These are phyloP conservation scores for Vidua chalybeata DNA, from an alignment of 2,113 vertebrate species.

Conservation along the genomic window DNA sequence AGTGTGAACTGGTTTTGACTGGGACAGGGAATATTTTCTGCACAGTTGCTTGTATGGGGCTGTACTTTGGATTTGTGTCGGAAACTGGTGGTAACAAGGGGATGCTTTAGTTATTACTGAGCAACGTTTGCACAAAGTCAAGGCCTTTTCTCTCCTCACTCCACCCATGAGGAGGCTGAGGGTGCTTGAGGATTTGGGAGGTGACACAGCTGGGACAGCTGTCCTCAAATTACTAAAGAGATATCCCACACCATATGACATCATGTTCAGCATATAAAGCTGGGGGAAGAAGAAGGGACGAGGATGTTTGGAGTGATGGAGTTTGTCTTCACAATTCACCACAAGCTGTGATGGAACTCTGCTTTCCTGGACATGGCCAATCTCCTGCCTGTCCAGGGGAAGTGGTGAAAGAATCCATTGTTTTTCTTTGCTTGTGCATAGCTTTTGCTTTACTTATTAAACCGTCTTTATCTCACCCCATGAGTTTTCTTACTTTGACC, in stretches of 20 bases:
- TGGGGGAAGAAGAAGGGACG: background rate
- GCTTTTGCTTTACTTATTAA: background rate
- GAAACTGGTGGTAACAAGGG: background rate
- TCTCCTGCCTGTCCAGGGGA: background rate
- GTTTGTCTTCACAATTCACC: background rate
- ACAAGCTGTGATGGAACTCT: background rate
- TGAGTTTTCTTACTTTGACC: background rate
- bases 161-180: background rate
- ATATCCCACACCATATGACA: background rate
- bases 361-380: background rate
- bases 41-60: background rate
- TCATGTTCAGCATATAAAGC: background rate
- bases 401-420: background rate
- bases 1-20: background rate
- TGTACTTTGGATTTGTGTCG: background rate
- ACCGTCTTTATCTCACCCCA: background rate
- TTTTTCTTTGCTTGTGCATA: background rate
- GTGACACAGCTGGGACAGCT: background rate
- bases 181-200: background rate
- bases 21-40: background rate
- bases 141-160: background rate
- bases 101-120: background rate
- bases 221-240: background rate
- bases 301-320: background rate
- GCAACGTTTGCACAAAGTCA: background rate